Conservation (phyloP, 2,113 vertebrate species). For the Proterorhinus semilunaris region DNA sequence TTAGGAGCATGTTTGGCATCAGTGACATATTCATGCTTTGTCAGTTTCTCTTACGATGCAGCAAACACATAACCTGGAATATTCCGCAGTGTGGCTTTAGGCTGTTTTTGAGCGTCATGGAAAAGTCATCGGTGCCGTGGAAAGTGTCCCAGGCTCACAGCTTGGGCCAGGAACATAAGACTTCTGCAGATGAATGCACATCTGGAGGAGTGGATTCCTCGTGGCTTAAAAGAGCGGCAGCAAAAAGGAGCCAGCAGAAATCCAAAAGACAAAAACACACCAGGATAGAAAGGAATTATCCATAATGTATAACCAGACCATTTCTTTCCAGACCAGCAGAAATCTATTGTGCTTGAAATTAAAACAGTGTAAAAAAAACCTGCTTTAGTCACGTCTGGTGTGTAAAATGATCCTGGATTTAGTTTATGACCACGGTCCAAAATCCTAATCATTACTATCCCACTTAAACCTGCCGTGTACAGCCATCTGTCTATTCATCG, state of each 20-base stretch:
- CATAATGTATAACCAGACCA: neutral
- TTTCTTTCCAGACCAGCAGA: neutral
- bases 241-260: constrained; percentile 19
- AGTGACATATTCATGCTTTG: too few relatives aligned
- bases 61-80: too few relatives aligned
- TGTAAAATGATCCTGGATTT: neutral
- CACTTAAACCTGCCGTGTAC: constrained; percentile 14
- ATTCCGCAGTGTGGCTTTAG: constrained; percentile 13
- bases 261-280: constrained; percentile 16
- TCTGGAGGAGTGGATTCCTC: constrained; percentile 50
- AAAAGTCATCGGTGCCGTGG: constrained; percentile 19
- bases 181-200: constrained; percentile 41
- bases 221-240: constrained; percentile 20
- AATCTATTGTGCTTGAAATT: too few relatives aligned
- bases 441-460: constrained; percentile 14
- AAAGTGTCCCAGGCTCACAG: constrained; percentile 21
- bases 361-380: neutral
- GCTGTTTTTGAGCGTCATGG: constrained; percentile 16
- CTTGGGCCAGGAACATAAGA: constrained; percentile 20
- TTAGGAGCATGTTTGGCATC: too few relatives aligned
- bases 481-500: constrained; percentile 23
- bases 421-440: neutral
- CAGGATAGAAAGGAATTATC: neutral
- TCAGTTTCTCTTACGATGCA: too few relatives aligned
- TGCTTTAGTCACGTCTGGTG: neutral